A percentile compares a stretch with the other conserved stretches of the same genome.
phyloP scores from a whole-genome alignment of 2,888 invertebrate species.

The Drosophila gaucha region DNA sequence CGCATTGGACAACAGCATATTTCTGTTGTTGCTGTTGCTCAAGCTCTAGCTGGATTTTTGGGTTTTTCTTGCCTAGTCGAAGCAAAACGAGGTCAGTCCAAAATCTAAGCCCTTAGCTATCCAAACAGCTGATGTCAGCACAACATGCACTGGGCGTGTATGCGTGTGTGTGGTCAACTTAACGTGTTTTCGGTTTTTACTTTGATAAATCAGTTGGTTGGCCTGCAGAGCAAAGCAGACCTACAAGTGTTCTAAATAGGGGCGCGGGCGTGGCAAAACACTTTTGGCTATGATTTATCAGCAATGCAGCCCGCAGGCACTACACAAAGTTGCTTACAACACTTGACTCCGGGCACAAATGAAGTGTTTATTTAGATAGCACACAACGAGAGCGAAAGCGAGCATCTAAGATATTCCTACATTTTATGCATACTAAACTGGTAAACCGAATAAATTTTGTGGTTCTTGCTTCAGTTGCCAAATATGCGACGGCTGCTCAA shows the following conservation, averaged over 20 bases:
- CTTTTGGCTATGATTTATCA: slow-evolving; percentile 69
- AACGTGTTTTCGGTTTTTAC: slow-evolving; percentile 46
- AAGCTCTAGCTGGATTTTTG: slow-evolving; percentile 26
- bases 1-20: slow-evolving; percentile 73
- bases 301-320: slow-evolving; percentile 51
- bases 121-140: slow-evolving; percentile 75
- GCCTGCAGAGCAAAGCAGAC: slow-evolving; percentile 38
- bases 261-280: slow-evolving; percentile 40
- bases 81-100: slow-evolving; percentile 62
- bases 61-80: slow-evolving; percentile 48
- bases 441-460: slow-evolving; percentile 28
- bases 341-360: slow-evolving; percentile 47
- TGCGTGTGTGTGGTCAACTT: slow-evolving; percentile 26
- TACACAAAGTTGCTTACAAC: slow-evolving; percentile 38
- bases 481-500: slow-evolving; percentile 5
- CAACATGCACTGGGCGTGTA: slow-evolving; percentile 26
- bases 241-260: slow-evolving; percentile 38
- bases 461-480: slow-evolving; percentile 3
- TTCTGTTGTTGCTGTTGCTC: slow-evolving; percentile 37
- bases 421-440: slow-evolving; percentile 41
- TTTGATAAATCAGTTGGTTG: slow-evolving; percentile 49
- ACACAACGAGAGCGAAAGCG: neutral
- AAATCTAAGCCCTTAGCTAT: slow-evolving; percentile 71
- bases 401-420: slow-evolving; percentile 39
- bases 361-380: slow-evolving; percentile 54